A percentile compares a stretch with the other conserved stretches of the same genome.
Conservation (phyloP, 2,888 invertebrate species). For the Polietes domitor region DNA sequence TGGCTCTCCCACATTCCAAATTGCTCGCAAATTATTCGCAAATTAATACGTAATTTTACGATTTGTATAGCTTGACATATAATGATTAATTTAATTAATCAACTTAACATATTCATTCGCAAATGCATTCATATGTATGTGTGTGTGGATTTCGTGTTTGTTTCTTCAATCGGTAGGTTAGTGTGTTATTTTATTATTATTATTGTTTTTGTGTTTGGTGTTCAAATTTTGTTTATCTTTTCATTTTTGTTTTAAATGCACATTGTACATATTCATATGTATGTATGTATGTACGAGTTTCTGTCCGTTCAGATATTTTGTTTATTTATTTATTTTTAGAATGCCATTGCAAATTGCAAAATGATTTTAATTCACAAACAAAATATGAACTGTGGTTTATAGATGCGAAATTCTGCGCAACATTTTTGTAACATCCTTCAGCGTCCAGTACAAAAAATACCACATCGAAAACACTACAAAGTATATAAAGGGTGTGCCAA, state of each 20-base stretch:
- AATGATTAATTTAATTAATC: conserved; percentile 37
- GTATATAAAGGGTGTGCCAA: no score
- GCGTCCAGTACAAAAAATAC: no score
- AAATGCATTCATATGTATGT: no score
- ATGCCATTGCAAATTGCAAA: conserved; percentile 14
- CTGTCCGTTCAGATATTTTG: not conserved
- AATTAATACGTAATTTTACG: conserved; percentile 9
- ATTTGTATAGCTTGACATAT: conserved; percentile 7
- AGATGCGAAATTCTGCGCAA: not conserved
- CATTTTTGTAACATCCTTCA: no score
- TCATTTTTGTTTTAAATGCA: no score
- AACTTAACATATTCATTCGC: conserved; percentile 31
- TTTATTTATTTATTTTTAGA: conserved; percentile 9
- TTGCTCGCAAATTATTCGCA: conserved; percentile 6
- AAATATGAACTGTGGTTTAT: not conserved
- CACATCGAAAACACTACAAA: no score
- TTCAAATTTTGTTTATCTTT: not conserved
- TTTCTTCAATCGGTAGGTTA: no score
- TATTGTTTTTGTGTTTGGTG: conserved; percentile 7
- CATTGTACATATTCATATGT: no score
- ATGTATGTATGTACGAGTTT: no score
- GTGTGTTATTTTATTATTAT: conserved; percentile 19
- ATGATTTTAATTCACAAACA: conserved; percentile 16
- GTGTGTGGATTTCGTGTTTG: no score
- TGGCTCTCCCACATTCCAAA: conserved; percentile 6